Evolutionary conservation across 1,140 invertebrate species (phyloP).

Genomic region (Leptopilina clavipes): DNA sequence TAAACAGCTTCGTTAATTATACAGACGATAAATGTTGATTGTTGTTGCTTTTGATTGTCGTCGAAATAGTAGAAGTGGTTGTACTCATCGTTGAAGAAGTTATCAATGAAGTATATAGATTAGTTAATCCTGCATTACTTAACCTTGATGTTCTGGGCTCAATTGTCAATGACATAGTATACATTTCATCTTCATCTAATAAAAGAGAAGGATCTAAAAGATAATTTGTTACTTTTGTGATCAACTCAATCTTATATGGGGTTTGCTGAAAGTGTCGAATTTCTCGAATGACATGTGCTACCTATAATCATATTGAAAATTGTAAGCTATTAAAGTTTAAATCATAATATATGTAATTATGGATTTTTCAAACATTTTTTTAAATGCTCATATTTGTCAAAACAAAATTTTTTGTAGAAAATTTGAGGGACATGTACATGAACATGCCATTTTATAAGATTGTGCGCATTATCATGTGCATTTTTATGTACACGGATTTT

Average conservation of each 20-base stretch:
- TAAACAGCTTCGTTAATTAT: too few relatives aligned
- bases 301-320: slow-evolving; percentile 77
- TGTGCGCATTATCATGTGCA: too few relatives aligned
- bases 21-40: neutral
- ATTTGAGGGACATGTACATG: too few relatives aligned
- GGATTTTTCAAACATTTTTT: too few relatives aligned
- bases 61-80: neutral
- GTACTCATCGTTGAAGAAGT: neutral
- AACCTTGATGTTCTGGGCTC: slow-evolving; percentile 85
- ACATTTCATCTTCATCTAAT: slow-evolving; percentile 89
- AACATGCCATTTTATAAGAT: too few relatives aligned
- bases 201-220: slow-evolving; percentile 85
- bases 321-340: too few relatives aligned
- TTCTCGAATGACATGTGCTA: slow-evolving; percentile 94
- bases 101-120: slow-evolving; percentile 50
- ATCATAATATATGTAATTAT: neutral
- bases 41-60: neutral
- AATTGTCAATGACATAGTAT: slow-evolving; percentile 87
- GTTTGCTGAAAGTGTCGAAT: slow-evolving; percentile 95
- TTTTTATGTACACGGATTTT: too few relatives aligned
- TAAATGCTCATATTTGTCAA: too few relatives aligned
- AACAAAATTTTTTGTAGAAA: too few relatives aligned
- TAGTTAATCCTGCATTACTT: slow-evolving; percentile 70
- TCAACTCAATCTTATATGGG: slow-evolving; percentile 92
- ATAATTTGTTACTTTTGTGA: slow-evolving; percentile 87